Conservation (phyloP, 2,113 vertebrate species). For the Panthera tigris region DNA sequence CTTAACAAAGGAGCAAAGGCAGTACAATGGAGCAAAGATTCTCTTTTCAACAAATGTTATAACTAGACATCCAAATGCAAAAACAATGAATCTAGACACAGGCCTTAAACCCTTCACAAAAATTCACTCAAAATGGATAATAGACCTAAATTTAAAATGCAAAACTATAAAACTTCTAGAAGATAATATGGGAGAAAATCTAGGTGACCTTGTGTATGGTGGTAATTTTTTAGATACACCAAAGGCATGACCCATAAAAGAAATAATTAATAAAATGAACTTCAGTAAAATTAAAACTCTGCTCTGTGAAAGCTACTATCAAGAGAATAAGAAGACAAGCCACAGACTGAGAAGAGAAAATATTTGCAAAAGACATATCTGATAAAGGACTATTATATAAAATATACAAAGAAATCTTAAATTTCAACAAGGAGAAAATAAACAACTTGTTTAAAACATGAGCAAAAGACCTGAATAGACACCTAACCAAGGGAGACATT, state of each 20-base stretch:
- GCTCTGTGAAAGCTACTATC: background rate
- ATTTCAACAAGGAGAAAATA: background rate
- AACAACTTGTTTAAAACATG: background rate
- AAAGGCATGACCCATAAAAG: background rate
- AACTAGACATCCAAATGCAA: background rate
- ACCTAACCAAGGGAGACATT: background rate
- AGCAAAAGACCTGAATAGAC: background rate
- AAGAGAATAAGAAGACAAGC: background rate
- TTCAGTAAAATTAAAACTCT: background rate
- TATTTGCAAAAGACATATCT: background rate
- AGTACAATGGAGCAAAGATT: background rate
- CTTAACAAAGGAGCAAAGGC: background rate
- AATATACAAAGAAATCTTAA: background rate
- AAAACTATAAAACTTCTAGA: conserved; percentile 3
- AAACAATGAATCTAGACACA: background rate
- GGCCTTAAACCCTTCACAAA: background rate
- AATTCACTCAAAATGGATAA: background rate
- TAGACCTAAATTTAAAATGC: background rate
- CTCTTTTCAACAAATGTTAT: background rate
- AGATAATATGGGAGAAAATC: background rate
- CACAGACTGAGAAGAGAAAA: background rate
- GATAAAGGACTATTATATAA: background rate
- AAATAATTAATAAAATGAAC: background rate
- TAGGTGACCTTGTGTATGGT: background rate
- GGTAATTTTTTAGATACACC: background rate